Conservation (phyloP, 2,113 vertebrate genomes). For the Atlantisia rogersi region DNA sequence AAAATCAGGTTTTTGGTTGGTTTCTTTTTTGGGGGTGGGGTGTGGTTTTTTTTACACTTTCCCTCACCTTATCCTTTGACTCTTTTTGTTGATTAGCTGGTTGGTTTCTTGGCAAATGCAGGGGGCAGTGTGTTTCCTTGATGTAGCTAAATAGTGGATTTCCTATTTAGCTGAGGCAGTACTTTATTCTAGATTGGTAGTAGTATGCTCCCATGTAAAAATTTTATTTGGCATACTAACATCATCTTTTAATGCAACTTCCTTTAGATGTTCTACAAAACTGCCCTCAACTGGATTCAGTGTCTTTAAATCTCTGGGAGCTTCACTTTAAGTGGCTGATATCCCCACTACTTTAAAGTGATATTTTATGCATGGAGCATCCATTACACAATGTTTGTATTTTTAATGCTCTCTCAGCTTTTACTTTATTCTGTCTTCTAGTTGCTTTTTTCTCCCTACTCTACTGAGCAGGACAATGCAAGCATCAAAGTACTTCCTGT, state of each 20-base stretch:
- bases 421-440: neutral
- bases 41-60: neutral
- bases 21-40: no score
- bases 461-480: neutral
- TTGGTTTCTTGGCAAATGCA: neutral
- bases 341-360: neutral
- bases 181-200: neutral
- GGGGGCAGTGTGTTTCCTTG: neutral
- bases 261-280: neutral
- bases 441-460: neutral
- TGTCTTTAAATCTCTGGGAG: neutral
- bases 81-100: neutral
- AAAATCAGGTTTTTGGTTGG: neutral
- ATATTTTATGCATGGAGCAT: neutral
- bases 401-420: neutral
- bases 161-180: neutral
- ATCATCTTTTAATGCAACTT: neutral
- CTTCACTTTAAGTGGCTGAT: neutral
- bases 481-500: neutral
- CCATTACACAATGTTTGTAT: neutral
- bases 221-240: neutral
- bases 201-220: neutral
- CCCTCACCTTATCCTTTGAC: neutral
- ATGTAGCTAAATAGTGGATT: neutral
- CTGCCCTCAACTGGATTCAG: neutral